Evolutionary conservation across 2,888 invertebrate species (phyloP).

Genomic region (Norana najaformis): DNA sequence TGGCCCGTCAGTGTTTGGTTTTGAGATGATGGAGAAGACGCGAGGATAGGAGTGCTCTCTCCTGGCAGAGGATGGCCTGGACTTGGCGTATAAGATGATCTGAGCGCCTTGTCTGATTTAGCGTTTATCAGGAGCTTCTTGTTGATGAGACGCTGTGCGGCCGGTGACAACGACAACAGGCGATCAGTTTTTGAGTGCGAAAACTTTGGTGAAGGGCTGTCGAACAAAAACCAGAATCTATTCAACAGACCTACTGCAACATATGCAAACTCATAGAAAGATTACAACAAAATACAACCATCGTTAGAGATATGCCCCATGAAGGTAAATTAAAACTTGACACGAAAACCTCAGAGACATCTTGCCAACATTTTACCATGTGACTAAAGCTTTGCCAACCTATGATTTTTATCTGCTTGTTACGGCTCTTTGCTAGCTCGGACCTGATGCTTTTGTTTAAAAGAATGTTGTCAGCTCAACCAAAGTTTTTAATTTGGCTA

Average conservation of each 20-base stretch:
- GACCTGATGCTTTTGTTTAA: too few relatives aligned
- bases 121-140: constrained; percentile 71
- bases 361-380: too few relatives aligned
- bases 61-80: constrained; percentile 38
- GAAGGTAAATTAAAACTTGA: too few relatives aligned
- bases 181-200: constrained; percentile 71
- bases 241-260: not conserved
- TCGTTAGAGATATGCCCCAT: not conserved
- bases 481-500: too few relatives aligned
- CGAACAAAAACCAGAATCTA: constrained; percentile 14
- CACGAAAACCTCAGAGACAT: too few relatives aligned
- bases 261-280: not conserved
- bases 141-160: constrained; percentile 84
- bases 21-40: constrained; percentile 40
- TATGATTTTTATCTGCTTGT: too few relatives aligned
- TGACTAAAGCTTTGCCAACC: too few relatives aligned
- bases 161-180: constrained; percentile 89
- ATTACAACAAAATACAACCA: not conserved
- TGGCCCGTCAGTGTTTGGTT: constrained; percentile 31
- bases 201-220: constrained; percentile 50
- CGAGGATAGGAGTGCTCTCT: constrained; percentile 38
- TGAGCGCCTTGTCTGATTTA: constrained; percentile 66
- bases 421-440: too few relatives aligned
- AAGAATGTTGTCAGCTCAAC: too few relatives aligned
- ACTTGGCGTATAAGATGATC: constrained; percentile 68